Conservation (phyloP, 2,797 vertebrate species). For the Microhierax caerulescens region DNA sequence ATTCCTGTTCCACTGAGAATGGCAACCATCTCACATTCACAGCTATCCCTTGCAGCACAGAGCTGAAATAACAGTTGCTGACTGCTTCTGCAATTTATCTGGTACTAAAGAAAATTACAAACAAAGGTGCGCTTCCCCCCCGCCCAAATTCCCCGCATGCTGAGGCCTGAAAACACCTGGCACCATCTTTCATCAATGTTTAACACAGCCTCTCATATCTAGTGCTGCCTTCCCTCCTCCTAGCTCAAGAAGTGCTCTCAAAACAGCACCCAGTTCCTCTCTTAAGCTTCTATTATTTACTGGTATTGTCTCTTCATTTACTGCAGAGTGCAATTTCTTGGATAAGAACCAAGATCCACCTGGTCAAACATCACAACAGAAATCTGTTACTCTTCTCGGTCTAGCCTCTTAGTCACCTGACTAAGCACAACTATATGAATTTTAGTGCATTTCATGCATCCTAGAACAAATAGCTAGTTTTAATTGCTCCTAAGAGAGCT, state of each 20-base stretch:
- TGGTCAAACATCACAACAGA: not conserved
- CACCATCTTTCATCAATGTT: not conserved
- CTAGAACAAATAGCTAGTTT: not conserved
- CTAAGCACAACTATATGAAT: not conserved
- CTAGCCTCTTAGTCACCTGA: not conserved
- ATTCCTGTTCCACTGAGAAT: not conserved
- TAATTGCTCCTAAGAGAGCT: not conserved
- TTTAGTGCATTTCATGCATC: not conserved
- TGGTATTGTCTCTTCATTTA: not conserved
- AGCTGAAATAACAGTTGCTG: not conserved
- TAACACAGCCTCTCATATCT: not conserved
- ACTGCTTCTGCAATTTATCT: not conserved
- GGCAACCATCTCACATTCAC: not conserved
- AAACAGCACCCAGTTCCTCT: not conserved
- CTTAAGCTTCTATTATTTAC: not conserved
- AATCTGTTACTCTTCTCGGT: not conserved
- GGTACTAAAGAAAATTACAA: not conserved
- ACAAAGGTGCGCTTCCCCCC: not conserved
- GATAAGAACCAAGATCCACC: not conserved
- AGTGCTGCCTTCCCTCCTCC: not conserved
- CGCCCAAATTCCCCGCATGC: accelerated
- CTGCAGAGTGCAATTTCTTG: not conserved
- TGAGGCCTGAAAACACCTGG: not conserved
- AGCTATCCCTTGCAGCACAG: not conserved
- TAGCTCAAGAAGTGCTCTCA: not conserved